phyloP scores from a whole-genome alignment of 2,113 vertebrate species.

The Zeus faber region DNA sequence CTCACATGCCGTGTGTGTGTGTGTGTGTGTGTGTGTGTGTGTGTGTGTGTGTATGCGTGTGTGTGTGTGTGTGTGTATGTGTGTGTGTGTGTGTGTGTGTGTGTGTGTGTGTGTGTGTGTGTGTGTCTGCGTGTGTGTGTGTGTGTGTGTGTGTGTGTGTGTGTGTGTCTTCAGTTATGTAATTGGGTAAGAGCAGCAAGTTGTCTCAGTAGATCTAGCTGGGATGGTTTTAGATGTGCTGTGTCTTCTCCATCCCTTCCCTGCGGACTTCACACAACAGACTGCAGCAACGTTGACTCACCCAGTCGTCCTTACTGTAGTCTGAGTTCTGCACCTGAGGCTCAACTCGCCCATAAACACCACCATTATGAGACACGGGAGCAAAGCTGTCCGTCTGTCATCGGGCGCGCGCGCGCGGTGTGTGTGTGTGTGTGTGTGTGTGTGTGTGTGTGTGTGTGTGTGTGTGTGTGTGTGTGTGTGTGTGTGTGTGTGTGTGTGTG shows the following conservation, averaged over 20 bases:
- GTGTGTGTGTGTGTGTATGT: conserved; percentile 29
- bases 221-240: background rate
- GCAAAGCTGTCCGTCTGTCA: no score
- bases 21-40: background rate
- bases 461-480: no score
- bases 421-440: no score
- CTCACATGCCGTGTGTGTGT: conserved; percentile 6
- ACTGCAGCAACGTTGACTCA: background rate
- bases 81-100: background rate
- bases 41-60: conserved; percentile 14
- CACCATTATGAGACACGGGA: background rate
- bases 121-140: no score
- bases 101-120: no score
- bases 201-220: no score
- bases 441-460: no score
- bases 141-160: no score
- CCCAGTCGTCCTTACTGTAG: background rate
- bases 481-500: no score
- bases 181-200: no score
- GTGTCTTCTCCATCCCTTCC: background rate
- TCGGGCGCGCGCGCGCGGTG: no score
- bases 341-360: background rate
- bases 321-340: background rate
- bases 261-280: background rate
- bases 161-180: no score